Percentiles rank a stretch among this genome's conserved stretches.
phyloP scores from a whole-genome alignment of 2,797 vertebrate species.

The Potorous gilbertii region DNA sequence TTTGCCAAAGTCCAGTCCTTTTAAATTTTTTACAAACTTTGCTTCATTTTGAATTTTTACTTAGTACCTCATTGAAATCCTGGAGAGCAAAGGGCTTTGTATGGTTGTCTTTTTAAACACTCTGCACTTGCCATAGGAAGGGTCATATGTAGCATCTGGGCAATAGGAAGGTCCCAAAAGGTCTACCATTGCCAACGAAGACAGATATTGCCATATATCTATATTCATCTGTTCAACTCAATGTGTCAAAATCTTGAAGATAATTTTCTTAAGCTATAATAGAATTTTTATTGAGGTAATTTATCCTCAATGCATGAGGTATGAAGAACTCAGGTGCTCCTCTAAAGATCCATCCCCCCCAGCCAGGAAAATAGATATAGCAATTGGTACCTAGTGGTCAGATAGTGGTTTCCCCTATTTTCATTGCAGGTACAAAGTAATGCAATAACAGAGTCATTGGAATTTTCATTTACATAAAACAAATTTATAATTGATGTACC shows the following conservation, averaged over 20 bases:
- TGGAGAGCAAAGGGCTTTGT: neutral
- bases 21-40: slow-evolving; percentile 37
- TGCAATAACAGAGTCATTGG: neutral
- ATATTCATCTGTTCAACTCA: slow-evolving; percentile 53
- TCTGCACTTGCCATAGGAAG: slow-evolving; percentile 49
- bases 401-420: slow-evolving; percentile 47
- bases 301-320: slow-evolving; percentile 62
- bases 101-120: neutral
- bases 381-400: slow-evolving; percentile 6
- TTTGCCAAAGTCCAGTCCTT: slow-evolving; percentile 8
- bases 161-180: slow-evolving; percentile 53
- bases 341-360: slow-evolving; percentile 16
- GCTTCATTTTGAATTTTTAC: slow-evolving; percentile 43
- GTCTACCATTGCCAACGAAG: slow-evolving; percentile 47
- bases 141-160: slow-evolving; percentile 56
- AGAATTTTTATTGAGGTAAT: slow-evolving; percentile 74
- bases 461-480: slow-evolving; percentile 51
- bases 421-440: slow-evolving; percentile 50
- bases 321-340: slow-evolving; percentile 52
- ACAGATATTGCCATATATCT: slow-evolving; percentile 47
- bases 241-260: slow-evolving; percentile 60
- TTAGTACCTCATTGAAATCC: slow-evolving; percentile 27
- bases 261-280: slow-evolving; percentile 67
- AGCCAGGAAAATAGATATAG: slow-evolving; percentile 55
- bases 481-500: slow-evolving; percentile 58